phyloP scores from a whole-genome alignment of 1,140 invertebrate species.

The Drosophila suzukii region DNA sequence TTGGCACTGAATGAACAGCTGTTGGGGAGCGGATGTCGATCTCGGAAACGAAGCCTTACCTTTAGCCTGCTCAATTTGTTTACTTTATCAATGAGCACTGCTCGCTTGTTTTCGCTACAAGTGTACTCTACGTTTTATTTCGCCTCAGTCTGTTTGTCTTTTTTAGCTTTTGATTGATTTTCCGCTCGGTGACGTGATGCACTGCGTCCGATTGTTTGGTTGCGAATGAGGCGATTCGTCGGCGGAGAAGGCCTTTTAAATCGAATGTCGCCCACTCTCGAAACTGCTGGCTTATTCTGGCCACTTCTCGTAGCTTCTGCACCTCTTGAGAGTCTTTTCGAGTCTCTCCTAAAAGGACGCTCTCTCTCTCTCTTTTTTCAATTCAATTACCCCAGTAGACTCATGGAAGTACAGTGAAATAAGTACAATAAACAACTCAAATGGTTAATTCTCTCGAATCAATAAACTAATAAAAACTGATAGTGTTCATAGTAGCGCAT shows the following conservation, averaged over 20 bases:
- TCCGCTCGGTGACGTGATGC: slow-evolving; percentile 35
- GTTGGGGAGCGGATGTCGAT: slow-evolving; percentile 22
- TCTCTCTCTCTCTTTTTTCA: background rate
- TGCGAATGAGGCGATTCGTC: slow-evolving; percentile 50
- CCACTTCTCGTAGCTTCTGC: slow-evolving; percentile 39
- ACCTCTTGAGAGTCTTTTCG: slow-evolving; percentile 2
- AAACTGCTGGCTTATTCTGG: slow-evolving; percentile 23
- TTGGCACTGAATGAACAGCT: slow-evolving; percentile 53
- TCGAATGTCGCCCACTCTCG: slow-evolving; percentile 39
- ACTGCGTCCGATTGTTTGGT: slow-evolving; percentile 36
- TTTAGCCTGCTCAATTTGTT: slow-evolving; percentile 33
- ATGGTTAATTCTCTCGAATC: too few relatives aligned
- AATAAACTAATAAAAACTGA: background rate
- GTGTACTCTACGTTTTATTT: slow-evolving; percentile 12
- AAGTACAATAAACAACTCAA: background rate
- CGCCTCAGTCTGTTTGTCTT: slow-evolving; percentile 1
- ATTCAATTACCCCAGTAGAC: background rate
- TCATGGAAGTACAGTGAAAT: slow-evolving; percentile 2
- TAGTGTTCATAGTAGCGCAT: background rate
- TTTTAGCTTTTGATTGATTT: slow-evolving; percentile 1
- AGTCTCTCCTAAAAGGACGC: slow-evolving; percentile 16
- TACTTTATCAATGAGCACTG: slow-evolving; percentile 42
- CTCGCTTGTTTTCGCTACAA: slow-evolving; percentile 20
- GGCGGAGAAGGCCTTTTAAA: slow-evolving; percentile 51
- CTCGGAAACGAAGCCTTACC: slow-evolving; percentile 16